Evolutionary conservation across 2,888 invertebrate genomes (phyloP).

Genomic region (Polietes domitor): DNA sequence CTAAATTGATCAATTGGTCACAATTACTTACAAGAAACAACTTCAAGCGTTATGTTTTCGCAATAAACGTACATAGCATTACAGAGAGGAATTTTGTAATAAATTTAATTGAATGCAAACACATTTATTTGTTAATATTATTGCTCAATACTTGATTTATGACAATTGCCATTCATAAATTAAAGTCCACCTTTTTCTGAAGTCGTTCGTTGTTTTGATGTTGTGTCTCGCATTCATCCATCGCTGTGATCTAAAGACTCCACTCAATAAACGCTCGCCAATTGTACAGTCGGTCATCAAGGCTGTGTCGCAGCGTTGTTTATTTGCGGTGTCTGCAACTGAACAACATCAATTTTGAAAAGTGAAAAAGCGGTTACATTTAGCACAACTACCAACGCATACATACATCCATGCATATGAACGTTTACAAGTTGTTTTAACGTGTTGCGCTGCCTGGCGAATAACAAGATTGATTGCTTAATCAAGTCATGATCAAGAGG

Average conservation of each 20-base stretch:
- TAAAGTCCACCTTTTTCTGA: slow-evolving; percentile 27
- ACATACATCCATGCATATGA: background rate
- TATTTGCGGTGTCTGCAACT: background rate
- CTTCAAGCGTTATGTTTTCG: no score
- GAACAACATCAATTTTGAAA: slow-evolving; percentile 46
- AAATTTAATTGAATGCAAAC: slow-evolving; percentile 17
- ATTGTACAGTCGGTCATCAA: slow-evolving; percentile 52
- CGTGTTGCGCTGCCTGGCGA: background rate
- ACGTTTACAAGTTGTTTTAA: slow-evolving; percentile 26
- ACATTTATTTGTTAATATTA: slow-evolving; percentile 17
- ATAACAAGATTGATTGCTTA: slow-evolving; percentile 75
- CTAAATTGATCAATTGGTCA: no score
- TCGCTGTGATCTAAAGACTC: background rate
- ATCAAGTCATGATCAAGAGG: slow-evolving; percentile 72
- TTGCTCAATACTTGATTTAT: slow-evolving; percentile 41
- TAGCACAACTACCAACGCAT: background rate
- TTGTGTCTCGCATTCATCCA: slow-evolving; percentile 22
- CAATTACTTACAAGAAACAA: no score
- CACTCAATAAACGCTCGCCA: slow-evolving; percentile 44
- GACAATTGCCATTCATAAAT: slow-evolving; percentile 42
- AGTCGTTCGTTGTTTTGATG: slow-evolving; percentile 29
- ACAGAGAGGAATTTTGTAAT: slow-evolving; percentile 20
- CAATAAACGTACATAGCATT: background rate
- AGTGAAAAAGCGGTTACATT: slow-evolving; percentile 13
- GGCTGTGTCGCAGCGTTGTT: slow-evolving; percentile 9